These are phyloP conservation scores for Yasuhikotakia modesta DNA, from an alignment of 2,797 vertebrate genomes.

Conservation along the genomic window DNA sequence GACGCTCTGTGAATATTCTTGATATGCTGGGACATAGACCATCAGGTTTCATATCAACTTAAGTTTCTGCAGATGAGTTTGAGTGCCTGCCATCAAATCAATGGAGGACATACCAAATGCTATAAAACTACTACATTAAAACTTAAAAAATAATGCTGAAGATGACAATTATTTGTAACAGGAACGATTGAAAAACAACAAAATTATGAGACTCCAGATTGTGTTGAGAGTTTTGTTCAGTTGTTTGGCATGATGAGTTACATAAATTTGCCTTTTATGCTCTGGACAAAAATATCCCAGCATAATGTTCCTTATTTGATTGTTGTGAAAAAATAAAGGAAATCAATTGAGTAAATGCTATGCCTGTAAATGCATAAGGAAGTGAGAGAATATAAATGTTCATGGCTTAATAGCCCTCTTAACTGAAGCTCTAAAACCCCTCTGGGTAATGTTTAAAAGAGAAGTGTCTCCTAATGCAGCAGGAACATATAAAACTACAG, in stretches of 20 bases:
- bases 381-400: background rate
- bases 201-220: background rate
- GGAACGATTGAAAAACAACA: background rate
- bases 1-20: too few species aligned
- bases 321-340: background rate
- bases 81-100: too few species aligned
- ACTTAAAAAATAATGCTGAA: too few species aligned
- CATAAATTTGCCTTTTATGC: background rate
- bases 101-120: too few species aligned
- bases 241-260: background rate
- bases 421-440: slow-evolving; percentile 48
- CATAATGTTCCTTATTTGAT: background rate
- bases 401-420: slow-evolving; percentile 56
- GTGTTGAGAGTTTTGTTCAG: too few species aligned
- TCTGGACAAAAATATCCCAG: background rate
- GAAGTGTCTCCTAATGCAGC: slow-evolving; percentile 63
- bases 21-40: too few species aligned
- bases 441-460: slow-evolving; percentile 17
- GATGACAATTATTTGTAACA: too few species aligned
- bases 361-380: slow-evolving; percentile 9
- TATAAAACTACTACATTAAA: too few species aligned
- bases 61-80: too few species aligned
- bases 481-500: slow-evolving; percentile 69
- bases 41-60: too few species aligned
- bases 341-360: background rate